Conservation (phyloP, 30 jellyfish, hydroid and myxozoan genomes). For the Haliclystus octoradiatus region DNA sequence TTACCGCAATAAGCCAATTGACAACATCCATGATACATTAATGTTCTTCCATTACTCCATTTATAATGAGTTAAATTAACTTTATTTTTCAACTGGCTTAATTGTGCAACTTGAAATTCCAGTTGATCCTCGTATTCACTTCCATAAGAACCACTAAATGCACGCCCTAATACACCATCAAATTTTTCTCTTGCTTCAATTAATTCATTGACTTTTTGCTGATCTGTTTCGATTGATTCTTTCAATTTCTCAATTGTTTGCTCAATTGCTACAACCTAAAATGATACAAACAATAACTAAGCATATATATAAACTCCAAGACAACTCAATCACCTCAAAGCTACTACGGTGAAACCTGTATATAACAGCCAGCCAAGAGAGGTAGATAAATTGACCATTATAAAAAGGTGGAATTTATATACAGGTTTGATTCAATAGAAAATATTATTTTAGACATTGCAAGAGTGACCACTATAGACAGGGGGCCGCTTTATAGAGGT, state of each 20-base stretch:
- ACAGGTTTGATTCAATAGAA: too few species aligned
- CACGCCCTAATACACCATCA: conserved; percentile 66
- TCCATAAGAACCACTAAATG: conserved; percentile 76
- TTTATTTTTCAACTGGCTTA: conserved; percentile 44
- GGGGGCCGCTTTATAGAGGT: too few species aligned
- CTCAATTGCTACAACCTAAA: conserved; percentile 46
- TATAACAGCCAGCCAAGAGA: too few species aligned
- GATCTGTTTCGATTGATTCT: conserved; percentile 13
- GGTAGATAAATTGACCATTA: too few species aligned
- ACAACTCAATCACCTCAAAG: too few species aligned
- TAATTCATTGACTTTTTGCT: conserved; percentile 8
- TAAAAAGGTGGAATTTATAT: too few species aligned
- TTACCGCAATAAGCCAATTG: conserved; percentile 56
- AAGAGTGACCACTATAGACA: too few species aligned
- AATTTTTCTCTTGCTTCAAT: conserved; percentile 39
- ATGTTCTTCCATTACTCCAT: conserved; percentile 62
- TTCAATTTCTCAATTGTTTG: conserved; percentile 21
- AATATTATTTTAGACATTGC: too few species aligned
- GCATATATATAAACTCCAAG: too few species aligned
- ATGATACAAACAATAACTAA: too few species aligned
- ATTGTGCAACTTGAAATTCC: conserved; percentile 66
- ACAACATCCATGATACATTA: conserved; percentile 60
- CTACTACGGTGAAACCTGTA: too few species aligned
- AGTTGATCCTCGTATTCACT: conserved; percentile 73
- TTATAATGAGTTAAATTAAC: conserved; percentile 55